phyloP scores from a whole-genome alignment of 2,888 invertebrate species.

The Eucera pruinosa region DNA sequence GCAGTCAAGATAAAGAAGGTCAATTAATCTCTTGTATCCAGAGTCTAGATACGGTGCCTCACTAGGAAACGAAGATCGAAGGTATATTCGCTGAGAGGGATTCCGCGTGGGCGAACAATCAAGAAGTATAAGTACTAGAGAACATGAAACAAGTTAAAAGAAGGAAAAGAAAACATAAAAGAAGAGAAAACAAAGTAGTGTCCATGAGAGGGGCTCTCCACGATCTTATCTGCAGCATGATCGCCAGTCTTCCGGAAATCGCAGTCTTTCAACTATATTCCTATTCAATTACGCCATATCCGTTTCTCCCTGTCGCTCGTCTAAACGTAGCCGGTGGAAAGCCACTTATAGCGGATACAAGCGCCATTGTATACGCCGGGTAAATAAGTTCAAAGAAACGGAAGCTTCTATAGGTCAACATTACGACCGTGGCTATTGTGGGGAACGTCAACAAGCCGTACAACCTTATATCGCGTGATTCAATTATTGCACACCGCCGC shows the following conservation, averaged over 20 bases:
- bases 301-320: slow-evolving; percentile 26
- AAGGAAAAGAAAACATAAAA: too few relatives aligned
- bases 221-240: too few relatives aligned
- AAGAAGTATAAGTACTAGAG: not conserved
- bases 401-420: slow-evolving; percentile 38
- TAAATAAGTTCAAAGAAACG: slow-evolving; percentile 58
- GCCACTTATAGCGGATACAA: slow-evolving; percentile 44
- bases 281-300: slow-evolving; percentile 62
- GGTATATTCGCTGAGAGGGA: too few relatives aligned
- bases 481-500: slow-evolving; percentile 37
- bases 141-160: too few relatives aligned
- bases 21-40: slow-evolving; percentile 63
- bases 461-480: slow-evolving; percentile 44
- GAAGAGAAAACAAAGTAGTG: slow-evolving; percentile 4
- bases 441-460: slow-evolving; percentile 37
- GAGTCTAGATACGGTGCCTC: slow-evolving; percentile 34
- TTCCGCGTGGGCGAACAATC: too few relatives aligned
- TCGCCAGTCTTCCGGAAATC: too few relatives aligned
- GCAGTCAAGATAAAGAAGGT: slow-evolving; percentile 45
- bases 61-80: slow-evolving; percentile 52
- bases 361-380: slow-evolving; percentile 36
- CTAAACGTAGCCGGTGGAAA: slow-evolving; percentile 44
- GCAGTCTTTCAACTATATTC: slow-evolving; percentile 38
- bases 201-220: slow-evolving; percentile 44
- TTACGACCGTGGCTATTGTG: slow-evolving; percentile 25